phyloP scores from a whole-genome alignment of 2,888 invertebrate species.

The Magallana nippona region DNA sequence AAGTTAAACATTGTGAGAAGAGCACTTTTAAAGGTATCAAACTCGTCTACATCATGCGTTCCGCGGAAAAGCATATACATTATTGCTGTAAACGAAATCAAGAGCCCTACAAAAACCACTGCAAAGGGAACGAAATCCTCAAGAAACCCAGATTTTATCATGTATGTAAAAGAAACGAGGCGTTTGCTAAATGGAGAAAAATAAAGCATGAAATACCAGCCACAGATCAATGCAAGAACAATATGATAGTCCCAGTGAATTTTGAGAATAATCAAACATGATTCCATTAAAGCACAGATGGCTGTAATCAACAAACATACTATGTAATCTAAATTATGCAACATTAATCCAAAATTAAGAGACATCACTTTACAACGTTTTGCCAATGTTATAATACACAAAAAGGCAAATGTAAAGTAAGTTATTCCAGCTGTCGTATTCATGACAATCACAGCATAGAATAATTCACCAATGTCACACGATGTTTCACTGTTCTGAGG shows the following conservation, averaged over 20 bases:
- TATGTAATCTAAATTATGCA: slow-evolving; percentile 54
- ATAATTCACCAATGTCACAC: not conserved
- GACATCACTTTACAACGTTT: not conserved
- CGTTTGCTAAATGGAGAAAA: slow-evolving; percentile 53
- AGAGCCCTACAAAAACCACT: slow-evolving; percentile 53
- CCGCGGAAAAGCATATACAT: slow-evolving; percentile 55
- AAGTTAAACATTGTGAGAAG: slow-evolving; percentile 66
- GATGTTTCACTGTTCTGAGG: not conserved
- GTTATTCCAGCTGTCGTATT: not conserved
- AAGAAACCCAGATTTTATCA: slow-evolving; percentile 57
- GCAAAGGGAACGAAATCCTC: slow-evolving; percentile 58
- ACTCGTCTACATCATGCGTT: slow-evolving; percentile 47
- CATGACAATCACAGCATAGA: not conserved
- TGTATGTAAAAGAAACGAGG: slow-evolving; percentile 58
- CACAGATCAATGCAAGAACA: slow-evolving; percentile 52
- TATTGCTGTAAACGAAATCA: slow-evolving; percentile 55
- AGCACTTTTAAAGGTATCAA: slow-evolving; percentile 55
- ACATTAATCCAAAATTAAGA: not conserved
- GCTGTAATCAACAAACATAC: slow-evolving; percentile 51
- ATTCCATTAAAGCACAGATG: slow-evolving; percentile 42
- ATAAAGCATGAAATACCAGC: slow-evolving; percentile 60
- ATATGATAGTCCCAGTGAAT: slow-evolving; percentile 51
- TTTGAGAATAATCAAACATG: slow-evolving; percentile 36
- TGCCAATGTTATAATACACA: not conserved
- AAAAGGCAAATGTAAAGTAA: not conserved